phyloP scores from a whole-genome alignment of 2,113 vertebrate species.

The Acinonyx jubatus region DNA sequence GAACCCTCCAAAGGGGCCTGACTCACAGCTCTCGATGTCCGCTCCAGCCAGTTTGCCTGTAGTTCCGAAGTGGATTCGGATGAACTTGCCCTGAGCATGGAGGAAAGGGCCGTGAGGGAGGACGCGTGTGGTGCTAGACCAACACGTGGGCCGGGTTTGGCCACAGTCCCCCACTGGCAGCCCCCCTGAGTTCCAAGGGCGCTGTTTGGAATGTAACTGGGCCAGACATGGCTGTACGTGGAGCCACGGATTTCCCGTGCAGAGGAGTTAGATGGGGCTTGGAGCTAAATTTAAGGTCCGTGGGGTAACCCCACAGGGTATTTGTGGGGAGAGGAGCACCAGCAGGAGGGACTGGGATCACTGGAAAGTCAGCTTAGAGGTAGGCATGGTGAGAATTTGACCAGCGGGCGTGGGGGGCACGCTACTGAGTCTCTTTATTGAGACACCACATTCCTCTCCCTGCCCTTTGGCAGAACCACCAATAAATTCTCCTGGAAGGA shows the following conservation, averaged over 20 bases:
- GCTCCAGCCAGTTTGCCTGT: conserved; percentile 78
- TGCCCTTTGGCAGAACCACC: neutral
- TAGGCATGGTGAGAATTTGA: neutral
- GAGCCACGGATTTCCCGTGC: neutral
- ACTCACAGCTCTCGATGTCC: conserved; percentile 80
- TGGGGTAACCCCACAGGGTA: neutral
- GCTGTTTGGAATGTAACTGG: neutral
- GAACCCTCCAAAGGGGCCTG: neutral
- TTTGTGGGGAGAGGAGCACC: neutral
- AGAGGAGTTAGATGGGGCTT: neutral
- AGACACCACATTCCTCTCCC: neutral
- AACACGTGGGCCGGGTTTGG: neutral
- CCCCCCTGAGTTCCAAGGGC: neutral
- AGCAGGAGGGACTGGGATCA: neutral
- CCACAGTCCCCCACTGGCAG: fast-evolving
- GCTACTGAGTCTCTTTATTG: neutral
- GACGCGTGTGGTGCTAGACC: neutral
- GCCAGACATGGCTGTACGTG: neutral
- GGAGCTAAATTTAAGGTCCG: neutral
- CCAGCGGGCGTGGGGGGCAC: too few species aligned
- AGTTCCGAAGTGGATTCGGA: conserved; percentile 82
- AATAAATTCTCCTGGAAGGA: neutral
- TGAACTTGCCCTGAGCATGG: conserved; percentile 83
- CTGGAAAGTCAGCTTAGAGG: neutral
- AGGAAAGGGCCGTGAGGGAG: neutral